Percentiles rank a stretch among this genome's conserved stretches.
Evolutionary conservation across 1,140 invertebrate species (phyloP).

Genomic region (Limonius californicus): DNA sequence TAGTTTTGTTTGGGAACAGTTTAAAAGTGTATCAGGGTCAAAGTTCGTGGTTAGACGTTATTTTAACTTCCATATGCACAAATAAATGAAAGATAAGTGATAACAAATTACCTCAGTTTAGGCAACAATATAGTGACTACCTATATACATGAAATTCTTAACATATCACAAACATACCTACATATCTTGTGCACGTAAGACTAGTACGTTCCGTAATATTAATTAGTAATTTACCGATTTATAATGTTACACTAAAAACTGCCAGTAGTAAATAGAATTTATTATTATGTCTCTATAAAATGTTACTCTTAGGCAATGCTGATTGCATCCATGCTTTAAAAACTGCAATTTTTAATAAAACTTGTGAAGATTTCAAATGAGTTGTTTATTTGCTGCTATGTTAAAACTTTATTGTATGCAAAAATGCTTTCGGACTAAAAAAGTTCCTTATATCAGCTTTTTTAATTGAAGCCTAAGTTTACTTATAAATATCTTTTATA

Average conservation of each 20-base stretch:
- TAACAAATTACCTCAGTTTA: slow-evolving; percentile 9
- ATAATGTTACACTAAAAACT: background rate
- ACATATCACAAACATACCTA: background rate
- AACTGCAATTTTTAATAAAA: too few species aligned
- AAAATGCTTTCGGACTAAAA: too few species aligned
- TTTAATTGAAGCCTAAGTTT: too few species aligned
- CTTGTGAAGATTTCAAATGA: too few species aligned
- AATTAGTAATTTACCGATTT: background rate
- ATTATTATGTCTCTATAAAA: background rate
- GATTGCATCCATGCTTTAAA: background rate
- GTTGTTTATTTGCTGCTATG: too few species aligned
- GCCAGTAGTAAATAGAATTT: background rate
- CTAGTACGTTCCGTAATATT: too few species aligned
- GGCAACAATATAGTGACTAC: background rate
- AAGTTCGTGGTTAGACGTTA: background rate
- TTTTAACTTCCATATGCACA: slow-evolving; percentile 6
- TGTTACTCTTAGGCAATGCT: background rate
- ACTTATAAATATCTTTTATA: too few species aligned
- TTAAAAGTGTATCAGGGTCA: background rate
- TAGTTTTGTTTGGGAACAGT: too few species aligned
- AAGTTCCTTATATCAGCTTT: too few species aligned
- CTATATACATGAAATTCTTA: background rate
- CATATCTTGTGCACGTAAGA: background rate
- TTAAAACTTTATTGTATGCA: too few species aligned
- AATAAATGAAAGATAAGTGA: slow-evolving; percentile 2